Evolutionary conservation across 2,113 vertebrate genomes (phyloP).

Genomic region (Alligator sinensis): DNA sequence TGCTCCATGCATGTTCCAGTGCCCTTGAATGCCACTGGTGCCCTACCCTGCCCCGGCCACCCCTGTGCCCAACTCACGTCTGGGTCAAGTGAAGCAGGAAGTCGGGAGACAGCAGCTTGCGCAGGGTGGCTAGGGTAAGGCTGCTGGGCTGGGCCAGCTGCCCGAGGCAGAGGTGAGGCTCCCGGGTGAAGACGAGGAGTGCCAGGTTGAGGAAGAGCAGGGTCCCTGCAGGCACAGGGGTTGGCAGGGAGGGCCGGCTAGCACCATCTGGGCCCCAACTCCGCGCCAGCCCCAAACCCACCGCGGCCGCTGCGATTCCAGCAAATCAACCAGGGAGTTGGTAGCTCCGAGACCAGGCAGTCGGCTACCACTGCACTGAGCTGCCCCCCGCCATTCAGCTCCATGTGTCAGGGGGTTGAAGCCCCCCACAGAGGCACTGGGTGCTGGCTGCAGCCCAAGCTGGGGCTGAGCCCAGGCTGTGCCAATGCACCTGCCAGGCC

Average conservation of each 20-base stretch:
- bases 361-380: too few relatives aligned
- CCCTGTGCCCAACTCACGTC: constrained; percentile 74
- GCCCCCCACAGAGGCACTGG: too few relatives aligned
- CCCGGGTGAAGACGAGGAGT: constrained; percentile 67
- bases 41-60: neutral
- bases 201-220: constrained; percentile 77
- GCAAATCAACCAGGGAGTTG: too few relatives aligned
- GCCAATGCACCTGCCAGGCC: neutral
- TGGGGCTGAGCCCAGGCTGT: neutral
- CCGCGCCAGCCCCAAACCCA: neutral
- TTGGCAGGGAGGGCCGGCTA: neutral
- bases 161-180: constrained; percentile 73
- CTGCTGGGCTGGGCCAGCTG: constrained; percentile 70
- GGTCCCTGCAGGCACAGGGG: constrained; percentile 62
- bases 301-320: neutral
- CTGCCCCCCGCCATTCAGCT: too few relatives aligned
- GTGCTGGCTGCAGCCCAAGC: too few relatives aligned
- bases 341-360: too few relatives aligned
- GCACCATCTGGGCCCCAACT: neutral
- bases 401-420: too few relatives aligned
- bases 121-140: constrained; percentile 72
- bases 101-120: constrained; percentile 72
- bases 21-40: neutral
- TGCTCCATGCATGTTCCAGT: neutral
- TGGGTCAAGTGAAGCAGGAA: constrained; percentile 75